Evolutionary conservation across 2,797 vertebrate species (phyloP), one percentile per base, ranked within the genome.

Genomic region (Pyrocephalus nanus): DNA sequence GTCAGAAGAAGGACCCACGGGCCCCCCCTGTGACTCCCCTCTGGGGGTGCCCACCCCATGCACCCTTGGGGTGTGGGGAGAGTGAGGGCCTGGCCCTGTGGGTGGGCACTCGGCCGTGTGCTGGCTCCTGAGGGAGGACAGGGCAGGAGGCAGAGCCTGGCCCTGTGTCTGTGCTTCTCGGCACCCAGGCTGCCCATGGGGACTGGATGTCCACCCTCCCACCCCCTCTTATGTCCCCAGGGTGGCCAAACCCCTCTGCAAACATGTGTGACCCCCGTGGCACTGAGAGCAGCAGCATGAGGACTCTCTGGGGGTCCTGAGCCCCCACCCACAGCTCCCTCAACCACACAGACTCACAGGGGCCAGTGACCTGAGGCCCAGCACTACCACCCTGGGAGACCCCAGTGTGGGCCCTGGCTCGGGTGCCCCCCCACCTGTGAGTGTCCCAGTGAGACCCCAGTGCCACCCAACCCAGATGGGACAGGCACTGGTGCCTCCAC

Each of bases 181-280:
- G 55, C 11, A 23, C 11, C 51, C 1, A 0, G 11, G 55, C 27
- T 85, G 53, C 19, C 40, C 60, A 11, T 8, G 13, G 29, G 61
- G 61, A 30, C 13, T 29, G 61, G 32, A 53, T 47, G 42, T 61
- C 54, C 38, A 21, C 45, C 48, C 26, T n/a, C 10, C 42, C 14
- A 2, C 14, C 26, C 15, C 4, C 30, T 25, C 20, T 43, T 2
- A 7, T 7, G 71, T 54, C 70, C 51, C n/a, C 4, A 0, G 29
- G 47, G 54, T 0, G 0, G 21, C 45, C 69, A 53, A 70, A 69
- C 20, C 29, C 48, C 26, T 27, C 72, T 11, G 60, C 0, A 0
- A 30, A 51, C 6, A 15, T 1, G 0, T 4, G 51, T 23, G 47
- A 53, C 45, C 40, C 36, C 27, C 48, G 1, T 0, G 26, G 43